These are phyloP conservation scores for Nomada flava DNA, from an alignment of 2,888 invertebrate genomes.

Conservation along the genomic window DNA sequence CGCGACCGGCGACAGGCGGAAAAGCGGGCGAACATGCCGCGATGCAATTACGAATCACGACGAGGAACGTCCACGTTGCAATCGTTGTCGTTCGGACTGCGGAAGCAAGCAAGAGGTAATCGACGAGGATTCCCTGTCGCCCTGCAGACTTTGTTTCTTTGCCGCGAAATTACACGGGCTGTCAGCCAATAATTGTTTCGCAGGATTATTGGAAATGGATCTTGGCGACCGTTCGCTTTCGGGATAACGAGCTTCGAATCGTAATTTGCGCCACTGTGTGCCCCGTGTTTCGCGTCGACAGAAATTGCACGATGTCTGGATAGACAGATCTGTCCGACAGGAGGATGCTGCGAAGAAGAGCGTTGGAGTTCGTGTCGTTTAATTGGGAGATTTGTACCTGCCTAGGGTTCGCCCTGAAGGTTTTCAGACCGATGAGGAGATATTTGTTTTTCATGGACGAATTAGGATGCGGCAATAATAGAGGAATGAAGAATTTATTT, in stretches of 20 bases:
- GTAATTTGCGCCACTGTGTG: slow-evolving; percentile 55
- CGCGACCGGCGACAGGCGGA: slow-evolving; percentile 68
- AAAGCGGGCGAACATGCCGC: slow-evolving; percentile 61
- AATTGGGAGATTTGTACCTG: not conserved
- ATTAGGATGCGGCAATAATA: no score
- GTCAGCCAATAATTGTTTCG: slow-evolving; percentile 51
- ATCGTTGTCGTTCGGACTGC: slow-evolving; percentile 36
- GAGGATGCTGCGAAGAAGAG: not conserved
- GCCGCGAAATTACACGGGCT: slow-evolving; percentile 45
- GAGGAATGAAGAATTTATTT: no score
- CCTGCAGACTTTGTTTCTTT: slow-evolving; percentile 44
- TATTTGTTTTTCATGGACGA: no score
- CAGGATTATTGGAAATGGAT: slow-evolving; percentile 47
- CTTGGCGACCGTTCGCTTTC: slow-evolving; percentile 46
- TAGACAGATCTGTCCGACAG: not conserved
- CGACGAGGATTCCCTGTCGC: slow-evolving; percentile 25
- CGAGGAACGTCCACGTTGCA: slow-evolving; percentile 20
- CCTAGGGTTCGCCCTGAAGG: no score
- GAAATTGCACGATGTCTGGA: slow-evolving; percentile 34
- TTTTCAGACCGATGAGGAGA: no score
- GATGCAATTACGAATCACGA: slow-evolving; percentile 70
- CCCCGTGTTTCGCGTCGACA: slow-evolving; percentile 30
- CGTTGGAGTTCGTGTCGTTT: not conserved
- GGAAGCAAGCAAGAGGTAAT: slow-evolving; percentile 52
- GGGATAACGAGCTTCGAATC: slow-evolving; percentile 57